A percentile compares a stretch with the other conserved stretches of the same genome.
phyloP scores from a whole-genome alignment of 2,797 vertebrate genomes.

The Capromys pilorides region DNA sequence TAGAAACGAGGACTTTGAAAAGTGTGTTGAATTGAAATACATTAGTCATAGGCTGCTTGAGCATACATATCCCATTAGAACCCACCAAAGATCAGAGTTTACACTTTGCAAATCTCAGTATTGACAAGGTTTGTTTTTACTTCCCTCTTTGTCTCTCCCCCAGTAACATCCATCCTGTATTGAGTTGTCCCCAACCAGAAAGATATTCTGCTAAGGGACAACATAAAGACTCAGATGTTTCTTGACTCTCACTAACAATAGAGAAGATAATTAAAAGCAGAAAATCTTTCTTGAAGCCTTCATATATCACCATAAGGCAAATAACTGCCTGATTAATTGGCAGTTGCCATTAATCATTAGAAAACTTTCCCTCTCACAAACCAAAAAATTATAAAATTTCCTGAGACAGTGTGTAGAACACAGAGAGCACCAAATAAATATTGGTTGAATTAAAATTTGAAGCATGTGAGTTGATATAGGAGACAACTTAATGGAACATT shows the following conservation, averaged over 20 bases:
- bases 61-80: slow-evolving; percentile 36
- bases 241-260: not conserved
- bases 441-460: slow-evolving; percentile 35
- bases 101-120: not conserved
- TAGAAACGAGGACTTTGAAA: not conserved
- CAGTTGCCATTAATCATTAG: slow-evolving; percentile 8
- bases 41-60: not conserved
- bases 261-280: not conserved
- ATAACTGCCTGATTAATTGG: not conserved
- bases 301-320: not conserved
- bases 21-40: not conserved
- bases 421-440: not conserved
- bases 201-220: not conserved
- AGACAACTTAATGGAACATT: not conserved
- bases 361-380: not conserved
- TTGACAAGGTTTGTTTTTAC: not conserved
- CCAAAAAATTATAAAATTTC: not conserved
- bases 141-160: not conserved
- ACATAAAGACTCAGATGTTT: not conserved
- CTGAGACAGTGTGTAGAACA: not conserved
- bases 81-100: not conserved
- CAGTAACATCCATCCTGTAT: not conserved
- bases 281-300: not conserved
- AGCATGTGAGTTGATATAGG: not conserved
- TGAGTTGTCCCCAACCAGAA: not conserved